These are phyloP conservation scores for Dicaeum eximium DNA, from an alignment of 2,113 vertebrate genomes.

Conservation along the genomic window DNA sequence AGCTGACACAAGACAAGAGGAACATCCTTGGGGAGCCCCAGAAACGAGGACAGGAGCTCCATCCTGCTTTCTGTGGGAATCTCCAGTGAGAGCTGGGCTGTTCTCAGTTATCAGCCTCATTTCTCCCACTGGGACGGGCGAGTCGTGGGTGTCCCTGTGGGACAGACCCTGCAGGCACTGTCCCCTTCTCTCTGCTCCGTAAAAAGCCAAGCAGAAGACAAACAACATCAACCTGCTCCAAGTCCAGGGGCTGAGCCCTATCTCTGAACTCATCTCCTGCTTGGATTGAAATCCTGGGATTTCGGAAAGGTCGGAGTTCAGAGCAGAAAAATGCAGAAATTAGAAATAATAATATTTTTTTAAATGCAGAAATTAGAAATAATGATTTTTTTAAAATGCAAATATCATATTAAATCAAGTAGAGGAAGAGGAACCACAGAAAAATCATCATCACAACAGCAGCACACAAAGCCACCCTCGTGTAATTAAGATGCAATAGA, in stretches of 20 bases:
- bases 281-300: neutral
- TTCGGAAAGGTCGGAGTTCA: neutral
- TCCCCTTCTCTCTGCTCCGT: neutral
- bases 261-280: neutral
- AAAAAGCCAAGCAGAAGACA: neutral
- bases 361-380: neutral
- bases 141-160: neutral
- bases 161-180: neutral
- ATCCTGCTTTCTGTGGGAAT: neutral
- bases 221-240: neutral
- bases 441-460: neutral
- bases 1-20: neutral
- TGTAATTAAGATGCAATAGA: neutral
- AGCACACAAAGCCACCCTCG: neutral
- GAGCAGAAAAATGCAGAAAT: neutral
- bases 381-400: neutral
- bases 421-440: neutral
- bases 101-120: neutral
- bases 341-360: neutral
- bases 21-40: neutral
- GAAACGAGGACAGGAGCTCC: neutral
- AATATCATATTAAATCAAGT: neutral
- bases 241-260: neutral
- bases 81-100: neutral
- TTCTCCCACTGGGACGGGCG: neutral